Evolutionary conservation across 2,888 invertebrate species (phyloP).

Genomic region (Conomelus anceps): DNA sequence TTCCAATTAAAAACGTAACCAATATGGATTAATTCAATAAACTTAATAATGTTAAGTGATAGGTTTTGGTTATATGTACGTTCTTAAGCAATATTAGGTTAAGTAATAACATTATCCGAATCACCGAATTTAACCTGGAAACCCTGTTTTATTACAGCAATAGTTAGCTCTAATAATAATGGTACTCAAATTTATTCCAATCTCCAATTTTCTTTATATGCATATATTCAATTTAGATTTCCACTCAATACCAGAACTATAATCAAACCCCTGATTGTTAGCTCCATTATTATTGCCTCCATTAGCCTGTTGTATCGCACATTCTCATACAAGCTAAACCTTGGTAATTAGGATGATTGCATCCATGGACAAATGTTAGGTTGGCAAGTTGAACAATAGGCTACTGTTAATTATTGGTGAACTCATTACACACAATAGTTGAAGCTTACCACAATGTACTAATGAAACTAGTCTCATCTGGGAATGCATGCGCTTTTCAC

Average conservation of each 20-base stretch:
- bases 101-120: too few relatives aligned
- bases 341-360: not conserved
- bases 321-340: not conserved
- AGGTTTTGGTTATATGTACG: too few relatives aligned
- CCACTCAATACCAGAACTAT: not conserved
- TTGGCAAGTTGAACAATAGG: not conserved
- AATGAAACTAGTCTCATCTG: not conserved
- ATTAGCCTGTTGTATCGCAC: not conserved
- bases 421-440: not conserved
- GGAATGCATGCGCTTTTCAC: not conserved
- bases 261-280: not conserved
- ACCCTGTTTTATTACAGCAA: too few relatives aligned
- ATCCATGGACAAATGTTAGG: not conserved
- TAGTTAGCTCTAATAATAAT: too few relatives aligned
- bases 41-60: too few relatives aligned
- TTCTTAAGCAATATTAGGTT: too few relatives aligned
- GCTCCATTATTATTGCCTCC: not conserved
- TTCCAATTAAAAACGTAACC: too few relatives aligned
- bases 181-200: too few relatives aligned
- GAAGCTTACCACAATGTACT: not conserved
- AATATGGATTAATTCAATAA: too few relatives aligned
- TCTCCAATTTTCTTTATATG: too few relatives aligned
- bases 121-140: too few relatives aligned
- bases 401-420: not conserved
- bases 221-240: not conserved